Evolutionary conservation across 2,113 vertebrate genomes (phyloP).

Genomic region (Campylorhamphus procurvoides): DNA sequence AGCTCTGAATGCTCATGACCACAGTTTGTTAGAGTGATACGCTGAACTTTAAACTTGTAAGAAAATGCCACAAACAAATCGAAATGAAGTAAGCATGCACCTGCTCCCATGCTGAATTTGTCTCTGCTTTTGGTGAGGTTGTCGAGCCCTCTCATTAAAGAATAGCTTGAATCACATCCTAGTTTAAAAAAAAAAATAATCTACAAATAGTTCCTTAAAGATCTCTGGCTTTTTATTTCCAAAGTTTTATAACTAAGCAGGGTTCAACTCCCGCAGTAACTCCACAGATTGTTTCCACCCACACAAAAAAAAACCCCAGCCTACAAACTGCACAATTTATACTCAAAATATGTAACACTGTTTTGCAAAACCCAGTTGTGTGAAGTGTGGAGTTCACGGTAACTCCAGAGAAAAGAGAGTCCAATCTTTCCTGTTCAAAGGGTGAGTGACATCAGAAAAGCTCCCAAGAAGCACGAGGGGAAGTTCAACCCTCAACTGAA

Average conservation of each 20-base stretch:
- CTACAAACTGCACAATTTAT: constrained; percentile 22
- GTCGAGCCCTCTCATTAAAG: not conserved
- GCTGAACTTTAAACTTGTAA: constrained; percentile 41
- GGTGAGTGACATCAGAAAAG: constrained; percentile 8
- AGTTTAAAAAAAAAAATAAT: not conserved
- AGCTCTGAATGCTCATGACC: not conserved
- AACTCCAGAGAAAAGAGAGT: constrained; percentile 27
- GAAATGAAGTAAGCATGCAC: constrained; percentile 47
- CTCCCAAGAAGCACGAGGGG: not conserved
- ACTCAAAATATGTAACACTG: not conserved
- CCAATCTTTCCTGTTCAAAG: not conserved
- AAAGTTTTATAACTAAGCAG: constrained; percentile 36
- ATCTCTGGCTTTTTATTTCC: constrained; percentile 20
- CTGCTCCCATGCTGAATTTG: constrained; percentile 31
- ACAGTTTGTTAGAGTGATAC: constrained; percentile 1
- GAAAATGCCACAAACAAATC: constrained; percentile 47
- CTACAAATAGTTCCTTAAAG: not conserved
- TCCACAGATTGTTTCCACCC: constrained; percentile 47
- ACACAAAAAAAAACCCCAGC: not conserved
- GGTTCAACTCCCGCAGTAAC: constrained; percentile 6
- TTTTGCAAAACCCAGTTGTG: constrained; percentile 42
- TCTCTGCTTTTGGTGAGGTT: not conserved
- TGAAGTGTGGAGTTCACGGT: constrained; percentile 2
- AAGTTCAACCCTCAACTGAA: constrained; percentile 42
- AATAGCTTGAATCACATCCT: constrained; percentile 57